Evolutionary conservation across 2,797 vertebrate species (phyloP).

Genomic region (Acanthopagrus latus): DNA sequence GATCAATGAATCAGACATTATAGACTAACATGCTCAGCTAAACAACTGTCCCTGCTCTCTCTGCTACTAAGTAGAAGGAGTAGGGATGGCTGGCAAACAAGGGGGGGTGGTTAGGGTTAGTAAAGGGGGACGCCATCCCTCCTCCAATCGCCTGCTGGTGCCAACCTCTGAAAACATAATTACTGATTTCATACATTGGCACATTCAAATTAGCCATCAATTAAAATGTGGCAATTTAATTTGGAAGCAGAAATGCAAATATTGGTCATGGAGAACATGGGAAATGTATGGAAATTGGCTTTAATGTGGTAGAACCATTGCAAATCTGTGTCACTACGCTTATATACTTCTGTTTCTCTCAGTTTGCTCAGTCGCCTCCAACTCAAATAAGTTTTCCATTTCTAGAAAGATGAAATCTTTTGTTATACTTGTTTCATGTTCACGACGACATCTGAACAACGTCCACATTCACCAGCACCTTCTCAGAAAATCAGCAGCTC

Average conservation of each 20-base stretch:
- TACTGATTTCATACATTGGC: neutral
- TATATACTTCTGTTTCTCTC: slow-evolving; percentile 3
- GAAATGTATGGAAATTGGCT: slow-evolving; percentile 35
- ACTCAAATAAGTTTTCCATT: slow-evolving; percentile 16
- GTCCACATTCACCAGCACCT: neutral
- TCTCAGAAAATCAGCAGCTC: neutral
- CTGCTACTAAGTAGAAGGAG: too few species aligned
- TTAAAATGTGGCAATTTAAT: slow-evolving; percentile 19
- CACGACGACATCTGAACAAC: neutral
- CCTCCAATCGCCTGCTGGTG: neutral
- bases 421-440: neutral
- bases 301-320: slow-evolving; percentile 11
- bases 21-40: too few species aligned
- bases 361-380: slow-evolving; percentile 8
- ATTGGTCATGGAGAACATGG: slow-evolving; percentile 7
- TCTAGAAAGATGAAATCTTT: slow-evolving; percentile 4
- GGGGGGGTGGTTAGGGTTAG: too few species aligned
- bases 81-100: too few species aligned
- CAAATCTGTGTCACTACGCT: slow-evolving; percentile 18
- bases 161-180: slow-evolving; percentile 1
- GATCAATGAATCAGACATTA: too few species aligned
- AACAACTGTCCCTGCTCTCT: too few species aligned
- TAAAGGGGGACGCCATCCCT: too few species aligned
- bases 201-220: slow-evolving; percentile 9
- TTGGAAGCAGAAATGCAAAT: slow-evolving; percentile 10